phyloP scores from a whole-genome alignment of 2,888 invertebrate species.

The Chrysolina haemoptera region DNA sequence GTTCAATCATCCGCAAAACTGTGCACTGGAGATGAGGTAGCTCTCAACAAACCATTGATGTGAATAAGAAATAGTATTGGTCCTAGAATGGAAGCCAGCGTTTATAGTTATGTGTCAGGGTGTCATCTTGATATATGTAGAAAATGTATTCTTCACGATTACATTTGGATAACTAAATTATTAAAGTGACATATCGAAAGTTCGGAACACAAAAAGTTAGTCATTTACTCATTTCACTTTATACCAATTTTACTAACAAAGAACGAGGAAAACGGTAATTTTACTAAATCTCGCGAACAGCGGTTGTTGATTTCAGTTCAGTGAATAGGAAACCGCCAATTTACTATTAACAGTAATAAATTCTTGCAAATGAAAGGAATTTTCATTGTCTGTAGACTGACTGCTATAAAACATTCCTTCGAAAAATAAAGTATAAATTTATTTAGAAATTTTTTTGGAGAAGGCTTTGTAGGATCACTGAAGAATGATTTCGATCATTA shows the following conservation, averaged over 20 bases:
- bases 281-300: conserved; percentile 8
- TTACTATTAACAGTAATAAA: conserved; percentile 33
- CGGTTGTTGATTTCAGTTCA: conserved; percentile 43
- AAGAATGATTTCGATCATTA: no score
- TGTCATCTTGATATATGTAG: no score
- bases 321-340: conserved; percentile 47
- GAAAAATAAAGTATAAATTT: background rate
- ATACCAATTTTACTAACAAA: conserved; percentile 18
- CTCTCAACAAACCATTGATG: no score
- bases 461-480: background rate
- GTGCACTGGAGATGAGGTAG: no score
- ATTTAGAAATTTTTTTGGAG: background rate
- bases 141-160: no score
- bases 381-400: background rate
- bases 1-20: no score
- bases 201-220: background rate
- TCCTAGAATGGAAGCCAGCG: no score
- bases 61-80: no score
- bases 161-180: no score
- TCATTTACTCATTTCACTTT: background rate
- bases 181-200: no score
- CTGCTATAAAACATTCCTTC: background rate
- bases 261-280: conserved; percentile 20
- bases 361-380: background rate
- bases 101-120: no score